These are phyloP conservation scores for Pipa parva DNA, from an alignment of 2,113 vertebrate genomes.

Conservation along the genomic window DNA sequence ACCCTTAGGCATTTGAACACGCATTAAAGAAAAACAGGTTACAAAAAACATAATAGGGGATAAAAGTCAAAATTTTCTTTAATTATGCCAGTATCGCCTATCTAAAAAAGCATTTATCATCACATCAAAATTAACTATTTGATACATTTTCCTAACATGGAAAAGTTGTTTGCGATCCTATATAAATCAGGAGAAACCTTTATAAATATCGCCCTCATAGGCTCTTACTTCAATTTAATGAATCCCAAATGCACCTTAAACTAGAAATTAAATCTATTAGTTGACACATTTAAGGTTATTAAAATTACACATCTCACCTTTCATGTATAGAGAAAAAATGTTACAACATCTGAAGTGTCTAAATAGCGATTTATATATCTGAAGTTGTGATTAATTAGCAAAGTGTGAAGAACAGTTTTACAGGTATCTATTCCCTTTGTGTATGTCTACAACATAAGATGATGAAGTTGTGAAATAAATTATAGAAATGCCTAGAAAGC, in stretches of 20 bases:
- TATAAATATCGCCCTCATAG: no score
- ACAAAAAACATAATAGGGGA: no score
- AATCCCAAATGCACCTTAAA: conserved; percentile 18
- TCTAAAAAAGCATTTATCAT: no score
- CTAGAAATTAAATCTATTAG: conserved; percentile 22
- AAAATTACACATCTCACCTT: conserved; percentile 15
- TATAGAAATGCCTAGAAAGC: no score
- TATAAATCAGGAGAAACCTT: no score
- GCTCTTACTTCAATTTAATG: neutral
- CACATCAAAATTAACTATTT: no score
- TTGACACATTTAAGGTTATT: conserved; percentile 10
- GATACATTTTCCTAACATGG: no score
- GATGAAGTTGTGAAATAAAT: conserved; percentile 2
- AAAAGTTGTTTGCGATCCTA: no score
- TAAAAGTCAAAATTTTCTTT: no score
- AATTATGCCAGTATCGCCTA: no score
- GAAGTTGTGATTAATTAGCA: conserved; percentile 24
- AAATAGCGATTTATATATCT: conserved; percentile 7
- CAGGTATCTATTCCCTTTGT: conserved; percentile 9
- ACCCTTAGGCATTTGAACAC: no score
- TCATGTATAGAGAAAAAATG: conserved; percentile 14
- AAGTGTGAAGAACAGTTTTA: conserved; percentile 18
- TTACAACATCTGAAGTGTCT: conserved; percentile 10
- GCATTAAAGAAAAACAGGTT: no score
- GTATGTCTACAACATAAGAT: neutral